Conservation (phyloP, 2,113 vertebrate species). For the Craseonycteris thonglongyai region DNA sequence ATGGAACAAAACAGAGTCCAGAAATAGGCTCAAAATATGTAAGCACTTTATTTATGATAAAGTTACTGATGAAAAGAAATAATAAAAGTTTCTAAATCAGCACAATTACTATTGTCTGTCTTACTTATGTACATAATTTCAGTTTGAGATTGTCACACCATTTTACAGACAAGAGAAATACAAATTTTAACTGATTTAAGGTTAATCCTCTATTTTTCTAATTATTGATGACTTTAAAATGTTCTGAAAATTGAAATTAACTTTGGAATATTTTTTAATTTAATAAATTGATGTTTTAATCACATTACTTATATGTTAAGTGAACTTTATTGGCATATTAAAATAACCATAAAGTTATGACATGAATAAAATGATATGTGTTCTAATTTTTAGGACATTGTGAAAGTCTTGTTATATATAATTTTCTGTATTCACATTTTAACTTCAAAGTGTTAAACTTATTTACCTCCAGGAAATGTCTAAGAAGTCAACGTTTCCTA, state of each 20-base stretch:
- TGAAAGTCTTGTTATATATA: background rate
- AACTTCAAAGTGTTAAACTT: slow-evolving; percentile 56
- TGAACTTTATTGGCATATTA: background rate
- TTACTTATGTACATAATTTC: background rate
- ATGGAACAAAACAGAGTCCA: background rate
- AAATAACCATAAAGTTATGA: background rate
- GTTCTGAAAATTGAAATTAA: slow-evolving; percentile 29
- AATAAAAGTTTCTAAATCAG: background rate
- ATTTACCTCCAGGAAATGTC: slow-evolving; percentile 36
- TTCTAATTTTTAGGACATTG: slow-evolving; percentile 17
- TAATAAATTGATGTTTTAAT: background rate
- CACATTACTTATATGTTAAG: background rate
- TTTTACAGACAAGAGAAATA: background rate
- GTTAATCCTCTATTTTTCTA: background rate
- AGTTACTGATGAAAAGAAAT: background rate
- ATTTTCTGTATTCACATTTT: background rate
- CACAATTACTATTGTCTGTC: background rate
- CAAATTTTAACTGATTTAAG: background rate
- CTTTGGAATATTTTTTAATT: background rate
- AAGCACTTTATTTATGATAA: background rate
- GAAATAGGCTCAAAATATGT: background rate
- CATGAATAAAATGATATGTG: background rate
- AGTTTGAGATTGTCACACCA: background rate
- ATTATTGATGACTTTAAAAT: background rate
- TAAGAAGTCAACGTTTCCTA: slow-evolving; percentile 1